Base-by-base conservation (phyloP, 2,113 vertebrate species). In the Daphoenositta chrysoptera region DNA sequence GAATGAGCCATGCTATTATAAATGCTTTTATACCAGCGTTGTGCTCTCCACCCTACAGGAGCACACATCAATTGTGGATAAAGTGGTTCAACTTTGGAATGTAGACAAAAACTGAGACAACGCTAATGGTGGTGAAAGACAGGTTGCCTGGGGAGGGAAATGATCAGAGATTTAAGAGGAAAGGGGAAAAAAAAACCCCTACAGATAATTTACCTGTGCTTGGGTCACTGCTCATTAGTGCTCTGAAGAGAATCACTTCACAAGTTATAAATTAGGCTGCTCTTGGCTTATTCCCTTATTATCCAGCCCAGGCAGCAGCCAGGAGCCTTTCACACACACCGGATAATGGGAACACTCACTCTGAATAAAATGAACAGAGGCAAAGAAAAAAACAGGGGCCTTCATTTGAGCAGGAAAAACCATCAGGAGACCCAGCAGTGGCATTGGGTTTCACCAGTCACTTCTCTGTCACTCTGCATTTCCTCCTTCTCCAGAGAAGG, bases 41-140 rank as follows among this genome's bases (percentile, higher is more conserved):
- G 60, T 7, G 3, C 83, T 88, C 61, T 48, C 76, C 83, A 57
- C 57, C 75, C 89, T 17, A 60, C 66, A 53, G 92, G 88, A 94
- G 70, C 70, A 19, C 57, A 57, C 82, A 88, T 76, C 94, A 91
- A 72, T 90, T 64, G 82, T 5, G 8, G 71, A 27, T 65, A 65
- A 95, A 94, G 75, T 14, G 58, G 61, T 63, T 85, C 84, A 42
- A 3, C 79, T 93, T 77, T 47, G 72, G 75, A 95, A 92, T 3
- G 35, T 1, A 45, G 96, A 89, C 83, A 85, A 94, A 96, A 93
- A 53, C 17, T 8, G 72, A 92, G 60, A 45, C 57, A 48, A 71
- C 39, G 42, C 28, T 80, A 95, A 93, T 44, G 75, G 85, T 83
- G 58, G 81, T 89, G 70, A 93, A 91, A 89, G 84, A 80, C 69